phyloP scores from a whole-genome alignment of 2,888 invertebrate genomes.

The Philereme transversata region DNA sequence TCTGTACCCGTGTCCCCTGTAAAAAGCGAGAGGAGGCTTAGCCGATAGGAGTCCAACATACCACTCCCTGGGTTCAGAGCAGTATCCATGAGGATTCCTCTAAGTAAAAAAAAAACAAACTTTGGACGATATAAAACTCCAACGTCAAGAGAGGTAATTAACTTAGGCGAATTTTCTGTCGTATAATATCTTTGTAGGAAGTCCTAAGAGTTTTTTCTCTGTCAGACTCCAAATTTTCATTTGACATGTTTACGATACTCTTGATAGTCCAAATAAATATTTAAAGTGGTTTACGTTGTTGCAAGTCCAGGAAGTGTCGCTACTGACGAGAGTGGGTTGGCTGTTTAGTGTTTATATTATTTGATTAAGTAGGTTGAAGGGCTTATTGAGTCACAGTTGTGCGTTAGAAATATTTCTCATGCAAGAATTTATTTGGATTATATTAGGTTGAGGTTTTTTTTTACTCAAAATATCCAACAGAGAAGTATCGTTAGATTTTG shows the following conservation, averaged over 20 bases:
- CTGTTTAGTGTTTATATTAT: slow-evolving; percentile 54
- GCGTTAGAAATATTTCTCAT: slow-evolving; percentile 6
- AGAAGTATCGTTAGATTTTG: too few species aligned
- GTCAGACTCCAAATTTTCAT: slow-evolving; percentile 56
- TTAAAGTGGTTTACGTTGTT: slow-evolving; percentile 62
- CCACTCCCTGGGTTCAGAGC: too few species aligned
- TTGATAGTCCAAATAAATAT: slow-evolving; percentile 69
- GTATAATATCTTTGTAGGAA: background rate
- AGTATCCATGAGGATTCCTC: too few species aligned
- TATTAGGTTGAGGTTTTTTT: too few species aligned
- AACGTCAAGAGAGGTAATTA: too few species aligned
- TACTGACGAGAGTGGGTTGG: slow-evolving; percentile 28
- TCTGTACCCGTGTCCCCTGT: too few species aligned
- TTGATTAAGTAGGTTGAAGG: slow-evolving; percentile 42
- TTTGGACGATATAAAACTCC: too few species aligned
- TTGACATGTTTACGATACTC: slow-evolving; percentile 66
- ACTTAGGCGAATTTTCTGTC: too few species aligned
- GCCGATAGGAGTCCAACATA: too few species aligned
- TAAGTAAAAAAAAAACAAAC: too few species aligned
- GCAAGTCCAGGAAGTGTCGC: slow-evolving; percentile 52
- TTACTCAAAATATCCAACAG: too few species aligned
- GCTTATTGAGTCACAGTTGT: slow-evolving; percentile 15
- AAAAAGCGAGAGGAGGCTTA: too few species aligned
- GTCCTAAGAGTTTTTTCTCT: slow-evolving; percentile 32
- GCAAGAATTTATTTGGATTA: background rate